A percentile compares a stretch with the other conserved stretches of the same genome.
These are phyloP conservation scores for Glaucopsyche alexis DNA, from an alignment of 2,888 invertebrate genomes.

Conservation along the genomic window DNA sequence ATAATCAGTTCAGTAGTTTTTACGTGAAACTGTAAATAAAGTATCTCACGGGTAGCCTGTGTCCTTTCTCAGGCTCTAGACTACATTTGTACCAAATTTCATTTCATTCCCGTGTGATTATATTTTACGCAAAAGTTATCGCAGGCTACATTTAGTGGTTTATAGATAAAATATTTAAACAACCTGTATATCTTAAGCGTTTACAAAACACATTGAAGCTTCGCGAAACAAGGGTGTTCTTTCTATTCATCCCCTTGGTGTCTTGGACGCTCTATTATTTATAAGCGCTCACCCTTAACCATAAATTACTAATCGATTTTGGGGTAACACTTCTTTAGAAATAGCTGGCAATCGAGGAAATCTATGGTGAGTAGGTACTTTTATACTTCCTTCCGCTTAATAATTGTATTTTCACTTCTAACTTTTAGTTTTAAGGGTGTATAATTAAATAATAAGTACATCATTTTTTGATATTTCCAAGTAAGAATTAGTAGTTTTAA, in stretches of 20 bases:
- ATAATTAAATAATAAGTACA: no score
- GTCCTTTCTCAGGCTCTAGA: no score
- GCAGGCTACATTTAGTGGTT: no score
- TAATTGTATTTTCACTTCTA: background rate
- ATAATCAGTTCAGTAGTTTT: no score
- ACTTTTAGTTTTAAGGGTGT: no score
- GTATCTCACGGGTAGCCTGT: no score
- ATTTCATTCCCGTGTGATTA: no score
- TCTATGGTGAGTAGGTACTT: conserved; percentile 1
- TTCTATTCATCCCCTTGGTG: conserved; percentile 12
- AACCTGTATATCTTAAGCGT: conserved; percentile 44
- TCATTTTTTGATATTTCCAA: no score
- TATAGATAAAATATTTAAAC: background rate
- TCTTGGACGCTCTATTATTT: conserved; percentile 9
- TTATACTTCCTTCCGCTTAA: background rate
- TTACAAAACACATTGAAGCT: conserved; percentile 48
- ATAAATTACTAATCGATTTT: conserved; percentile 20
- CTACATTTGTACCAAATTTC: no score
- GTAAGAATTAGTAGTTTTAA: no score
- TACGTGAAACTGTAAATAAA: no score
- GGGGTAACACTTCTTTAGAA: conserved; percentile 2
- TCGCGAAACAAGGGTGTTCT: conserved; percentile 15
- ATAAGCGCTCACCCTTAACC: conserved; percentile 1
- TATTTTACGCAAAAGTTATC: no score
- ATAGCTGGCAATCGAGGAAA: background rate